Base-by-base conservation (phyloP, 1,140 invertebrate species). In the Pseudomyrmex gracilis region DNA sequence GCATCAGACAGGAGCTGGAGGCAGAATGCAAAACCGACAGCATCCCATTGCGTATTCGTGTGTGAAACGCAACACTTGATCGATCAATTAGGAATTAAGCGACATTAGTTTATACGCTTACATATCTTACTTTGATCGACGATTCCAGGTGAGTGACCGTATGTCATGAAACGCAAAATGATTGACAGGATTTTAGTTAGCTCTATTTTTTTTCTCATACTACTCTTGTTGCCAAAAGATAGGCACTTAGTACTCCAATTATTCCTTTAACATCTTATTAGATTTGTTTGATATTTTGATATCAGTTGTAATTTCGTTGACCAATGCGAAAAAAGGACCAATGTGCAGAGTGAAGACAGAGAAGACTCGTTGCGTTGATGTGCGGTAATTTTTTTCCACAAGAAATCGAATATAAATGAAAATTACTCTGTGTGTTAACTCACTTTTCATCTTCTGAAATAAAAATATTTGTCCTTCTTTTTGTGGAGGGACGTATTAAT, bases 1-100 rank as follows among this genome's bases (percentile, higher is more conserved):
- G 94, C 85, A 96, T 97, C 87, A 95, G 95, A 92, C 90, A 94
- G 77, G 95, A 96, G 87, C 91, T 96, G 73, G 94, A 95, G 76
- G 90, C 93, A 90, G 93, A 92, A 45, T 92, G 93, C 53, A 92
- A 91, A 13, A 90, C 90, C 0, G 90, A 92, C 64, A 94, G 92
- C 73, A 85, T 92, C 55, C 90, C 92, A 8, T 74, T 94, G 43
- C 92, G 92, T 73, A 92, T 94, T 86, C 93, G 92, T 71, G 90
- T 93, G 77, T 92, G 84, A 91, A 34, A 71, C 10, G 53, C 63
- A 80, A 80, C 58, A 47, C 4, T 22, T 22, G 58, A 67, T 4
- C 9, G 9, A 67, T 77, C 13, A 55, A 76, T 64, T 51, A 63
- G 55, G n/a, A 55, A 20, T 70, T 10, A 47, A 34, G 3, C 20